Percentiles rank a stretch among this genome's conserved stretches.
Conservation (phyloP, 2,113 vertebrate genomes). For the Chamaetylas fuelleborni region DNA sequence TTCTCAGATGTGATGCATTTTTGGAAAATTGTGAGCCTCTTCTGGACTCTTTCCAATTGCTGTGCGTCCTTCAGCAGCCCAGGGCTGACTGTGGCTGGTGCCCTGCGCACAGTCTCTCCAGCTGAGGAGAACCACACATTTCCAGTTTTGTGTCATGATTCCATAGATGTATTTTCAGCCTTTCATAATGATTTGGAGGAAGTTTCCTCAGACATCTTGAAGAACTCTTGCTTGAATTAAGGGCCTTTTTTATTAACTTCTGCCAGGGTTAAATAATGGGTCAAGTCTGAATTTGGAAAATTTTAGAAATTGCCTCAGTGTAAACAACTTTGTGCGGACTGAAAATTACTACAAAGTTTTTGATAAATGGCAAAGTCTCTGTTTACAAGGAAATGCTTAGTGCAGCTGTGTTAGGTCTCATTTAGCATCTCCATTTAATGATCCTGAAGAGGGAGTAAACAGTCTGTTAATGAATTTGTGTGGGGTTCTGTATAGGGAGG, state of each 20-base stretch:
- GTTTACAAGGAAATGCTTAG: background rate
- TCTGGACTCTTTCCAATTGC: background rate
- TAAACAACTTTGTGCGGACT: background rate
- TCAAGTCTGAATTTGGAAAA: background rate
- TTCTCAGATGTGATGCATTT: background rate
- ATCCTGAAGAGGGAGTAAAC: constrained; percentile 55
- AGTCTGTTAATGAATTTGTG: constrained; percentile 37
- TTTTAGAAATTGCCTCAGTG: background rate
- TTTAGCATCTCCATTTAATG: constrained; percentile 56
- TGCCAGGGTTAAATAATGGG: background rate
- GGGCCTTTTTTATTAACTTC: background rate
- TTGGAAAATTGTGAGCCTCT: background rate
- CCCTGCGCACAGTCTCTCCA: accelerated
- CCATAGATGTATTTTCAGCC: background rate
- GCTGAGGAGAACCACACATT: background rate
- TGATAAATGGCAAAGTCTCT: constrained; percentile 2
- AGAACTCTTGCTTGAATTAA: background rate
- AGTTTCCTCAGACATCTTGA: background rate
- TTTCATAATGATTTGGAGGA: background rate
- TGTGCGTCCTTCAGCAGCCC: background rate
- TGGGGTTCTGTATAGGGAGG: constrained; percentile 7
- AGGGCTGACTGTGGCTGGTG: background rate
- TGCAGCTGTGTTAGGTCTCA: constrained; percentile 32
- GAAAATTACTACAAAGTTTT: background rate
- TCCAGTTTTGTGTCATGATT: background rate